Base-by-base conservation (phyloP, 2,888 invertebrate genomes). In the Eupithecia insigniata region DNA sequence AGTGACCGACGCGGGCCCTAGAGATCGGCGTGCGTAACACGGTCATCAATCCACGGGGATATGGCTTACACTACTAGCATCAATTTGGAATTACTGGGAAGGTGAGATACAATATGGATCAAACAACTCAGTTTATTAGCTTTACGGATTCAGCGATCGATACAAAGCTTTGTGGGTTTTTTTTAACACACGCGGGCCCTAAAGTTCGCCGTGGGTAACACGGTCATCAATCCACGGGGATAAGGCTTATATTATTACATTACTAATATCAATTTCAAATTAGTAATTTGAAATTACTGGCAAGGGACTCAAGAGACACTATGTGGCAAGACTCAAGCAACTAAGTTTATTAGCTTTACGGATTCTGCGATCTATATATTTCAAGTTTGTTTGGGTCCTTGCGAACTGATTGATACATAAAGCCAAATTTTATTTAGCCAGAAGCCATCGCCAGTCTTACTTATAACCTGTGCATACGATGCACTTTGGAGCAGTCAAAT, bases 11-110 rank as follows among this genome's bases (percentile, higher is more conserved):
- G 73, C 78, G 80, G 78, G 78, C 85, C 84, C 84, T 75, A 62
- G 83, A 82, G 83, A 81, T 82, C 78, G 10, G 22, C 22, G 46
- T 76, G 78, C 77, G 77, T 81, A 83, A 83, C 86, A 82, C 82
- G 80, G 84, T 84, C 82, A 77, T 51, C 8, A 70, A 61, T 70
- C 66, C 43, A 64, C 67, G 69, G 70, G 66, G 74, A 71, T 51
- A 12, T 65, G 73, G 62, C 51, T 62, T 69, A 72, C 36, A 71
- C 70, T 62, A 6, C 64, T 36, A 16, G 22, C 64, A 36, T 39
- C n/a, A 26, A 64, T 64, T 34, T 10, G 5, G 12, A 36, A 64
- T 36, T 62, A 26, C 55, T 55, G 32, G n/a, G 22, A 1, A 62
- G 61, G n/a, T 30, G 4, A 7, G 18, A 32, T 0, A 32, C 46